Percentiles rank a stretch among this genome's conserved stretches.
These are phyloP conservation scores for Plutomurus gul DNA, from an alignment of 1,140 invertebrate genomes.

Conservation along the genomic window DNA sequence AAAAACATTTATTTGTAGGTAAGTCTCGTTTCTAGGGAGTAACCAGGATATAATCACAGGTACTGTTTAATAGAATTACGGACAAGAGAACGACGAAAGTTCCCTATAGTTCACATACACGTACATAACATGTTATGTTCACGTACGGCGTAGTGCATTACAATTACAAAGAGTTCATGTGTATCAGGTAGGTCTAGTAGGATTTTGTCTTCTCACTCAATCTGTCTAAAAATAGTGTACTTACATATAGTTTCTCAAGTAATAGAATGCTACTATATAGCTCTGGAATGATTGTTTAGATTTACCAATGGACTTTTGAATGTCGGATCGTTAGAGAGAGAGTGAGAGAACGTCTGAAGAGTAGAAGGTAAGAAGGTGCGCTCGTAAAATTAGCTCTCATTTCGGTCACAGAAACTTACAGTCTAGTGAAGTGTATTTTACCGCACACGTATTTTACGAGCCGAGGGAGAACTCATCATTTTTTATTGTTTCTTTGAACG, in stretches of 20 bases:
- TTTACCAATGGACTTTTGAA: neutral
- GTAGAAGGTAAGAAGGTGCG: slow-evolving; percentile 24
- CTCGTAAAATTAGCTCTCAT: slow-evolving; percentile 48
- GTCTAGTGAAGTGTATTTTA: neutral
- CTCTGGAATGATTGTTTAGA: neutral
- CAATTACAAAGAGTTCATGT: neutral
- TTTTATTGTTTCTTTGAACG: slow-evolving; percentile 39
- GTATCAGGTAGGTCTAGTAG: neutral
- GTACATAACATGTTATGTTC: too few relatives aligned
- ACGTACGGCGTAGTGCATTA: neutral
- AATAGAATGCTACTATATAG: neutral
- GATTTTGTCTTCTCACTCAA: neutral
- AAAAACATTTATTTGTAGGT: neutral
- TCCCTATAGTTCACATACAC: too few relatives aligned
- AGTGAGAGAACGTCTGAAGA: slow-evolving; percentile 21
- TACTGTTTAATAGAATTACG: neutral
- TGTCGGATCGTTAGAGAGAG: neutral
- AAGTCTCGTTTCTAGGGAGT: neutral
- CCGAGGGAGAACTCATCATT: slow-evolving; percentile 37
- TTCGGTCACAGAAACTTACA: slow-evolving; percentile 20
- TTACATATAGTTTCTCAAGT: neutral
- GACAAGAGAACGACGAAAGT: too few relatives aligned
- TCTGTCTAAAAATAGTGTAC: neutral
- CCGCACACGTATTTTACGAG: slow-evolving; percentile 38
- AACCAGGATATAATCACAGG: neutral